These are phyloP conservation scores for Aethina tumida DNA, from an alignment of 1,140 invertebrate genomes.

Conservation along the genomic window DNA sequence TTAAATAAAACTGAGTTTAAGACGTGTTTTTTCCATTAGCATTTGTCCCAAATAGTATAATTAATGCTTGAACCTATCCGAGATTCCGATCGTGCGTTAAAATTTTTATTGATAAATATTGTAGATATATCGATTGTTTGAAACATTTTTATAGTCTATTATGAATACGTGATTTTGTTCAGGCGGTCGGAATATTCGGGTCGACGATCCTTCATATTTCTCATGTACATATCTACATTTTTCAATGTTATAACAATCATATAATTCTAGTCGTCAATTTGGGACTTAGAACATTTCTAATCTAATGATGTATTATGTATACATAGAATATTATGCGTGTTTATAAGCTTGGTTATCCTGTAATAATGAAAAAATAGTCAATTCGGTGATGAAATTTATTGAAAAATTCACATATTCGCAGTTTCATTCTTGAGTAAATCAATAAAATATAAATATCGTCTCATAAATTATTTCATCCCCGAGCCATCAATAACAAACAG, in stretches of 20 bases:
- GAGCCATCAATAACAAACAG: no score
- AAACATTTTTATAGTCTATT: no score
- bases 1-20: no score
- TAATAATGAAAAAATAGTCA: slow-evolving; percentile 7
- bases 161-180: no score
- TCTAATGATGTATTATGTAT: slow-evolving; percentile 3
- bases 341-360: slow-evolving; percentile 2
- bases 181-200: no score
- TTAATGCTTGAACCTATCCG: no score
- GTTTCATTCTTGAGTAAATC: background rate
- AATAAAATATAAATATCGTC: slow-evolving; percentile 5
- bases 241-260: slow-evolving; percentile 13
- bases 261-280: slow-evolving; percentile 11
- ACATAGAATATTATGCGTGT: background rate
- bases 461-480: no score
- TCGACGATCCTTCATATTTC: slow-evolving; percentile 1
- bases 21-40: no score
- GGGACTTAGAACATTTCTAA: slow-evolving; percentile 4
- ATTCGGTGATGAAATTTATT: slow-evolving; percentile 5
- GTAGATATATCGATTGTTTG: no score
- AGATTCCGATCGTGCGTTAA: no score
- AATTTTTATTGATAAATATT: no score
- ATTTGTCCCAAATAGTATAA: no score
- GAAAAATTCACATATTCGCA: background rate
- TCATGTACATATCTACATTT: slow-evolving; percentile 13